phyloP scores from a whole-genome alignment of 2,888 invertebrate genomes.

The Oegoconia quadripuncta region DNA sequence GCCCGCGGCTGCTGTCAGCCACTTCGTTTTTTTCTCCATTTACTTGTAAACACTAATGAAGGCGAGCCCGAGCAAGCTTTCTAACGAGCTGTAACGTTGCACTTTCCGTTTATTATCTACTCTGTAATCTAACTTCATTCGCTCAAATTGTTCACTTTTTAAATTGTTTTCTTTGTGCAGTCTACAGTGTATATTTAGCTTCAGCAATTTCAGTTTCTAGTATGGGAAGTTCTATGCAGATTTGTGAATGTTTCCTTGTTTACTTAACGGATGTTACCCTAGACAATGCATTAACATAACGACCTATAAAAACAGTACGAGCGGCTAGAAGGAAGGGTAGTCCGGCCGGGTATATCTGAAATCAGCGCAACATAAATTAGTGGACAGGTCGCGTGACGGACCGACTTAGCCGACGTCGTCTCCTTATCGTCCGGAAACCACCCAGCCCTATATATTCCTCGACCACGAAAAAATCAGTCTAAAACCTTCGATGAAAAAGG shows the following conservation, averaged over 20 bases:
- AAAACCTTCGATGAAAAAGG: constrained; percentile 43
- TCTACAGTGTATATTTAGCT: constrained; percentile 10
- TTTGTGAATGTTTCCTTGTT: constrained; percentile 29
- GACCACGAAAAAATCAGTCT: constrained; percentile 42
- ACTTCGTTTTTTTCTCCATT: constrained; percentile 50
- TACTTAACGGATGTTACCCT: constrained; percentile 36
- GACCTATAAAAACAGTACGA: constrained; percentile 42
- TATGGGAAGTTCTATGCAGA: constrained; percentile 30
- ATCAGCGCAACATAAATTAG: constrained; percentile 77
- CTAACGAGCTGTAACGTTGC: constrained; percentile 63
- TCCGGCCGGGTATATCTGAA: constrained; percentile 59
- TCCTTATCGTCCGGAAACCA: constrained; percentile 74
- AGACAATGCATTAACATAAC: constrained; percentile 63
- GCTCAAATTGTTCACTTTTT: constrained; percentile 3
- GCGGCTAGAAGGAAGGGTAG: constrained; percentile 42
- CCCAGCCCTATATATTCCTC: constrained; percentile 36
- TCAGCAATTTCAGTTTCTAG: constrained; percentile 31
- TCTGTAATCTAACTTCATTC: constrained; percentile 43
- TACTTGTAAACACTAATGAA: constrained; percentile 64
- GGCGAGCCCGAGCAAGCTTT: constrained; percentile 36
- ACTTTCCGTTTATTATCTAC: constrained; percentile 57
- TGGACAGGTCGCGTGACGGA: constrained; percentile 75
- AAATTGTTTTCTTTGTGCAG: constrained; percentile 1
- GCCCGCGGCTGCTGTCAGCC: constrained; percentile 27
- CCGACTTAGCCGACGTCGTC: constrained; percentile 66